Percentiles rank a stretch among this genome's conserved stretches.
Conservation (phyloP, 1,140 invertebrate genomes). For the Monomorium pharaonis region DNA sequence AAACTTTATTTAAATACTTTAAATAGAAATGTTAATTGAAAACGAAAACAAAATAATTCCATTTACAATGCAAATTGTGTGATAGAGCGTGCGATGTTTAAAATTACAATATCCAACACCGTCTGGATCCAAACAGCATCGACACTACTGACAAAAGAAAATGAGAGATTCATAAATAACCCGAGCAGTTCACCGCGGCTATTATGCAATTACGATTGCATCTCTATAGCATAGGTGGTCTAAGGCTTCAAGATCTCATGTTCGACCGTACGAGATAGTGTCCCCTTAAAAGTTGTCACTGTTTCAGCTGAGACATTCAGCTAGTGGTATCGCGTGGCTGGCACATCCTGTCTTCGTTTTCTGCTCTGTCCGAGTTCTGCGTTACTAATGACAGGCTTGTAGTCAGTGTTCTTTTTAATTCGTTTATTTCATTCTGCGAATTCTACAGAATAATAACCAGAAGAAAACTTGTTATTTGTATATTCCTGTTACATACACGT, state of each 20-base stretch:
- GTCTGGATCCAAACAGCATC: conserved; percentile 77
- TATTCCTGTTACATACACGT: not conserved
- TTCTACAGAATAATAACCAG: not conserved
- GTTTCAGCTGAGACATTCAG: conserved; percentile 46
- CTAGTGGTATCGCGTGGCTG: conserved; percentile 46
- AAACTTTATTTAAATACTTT: not conserved
- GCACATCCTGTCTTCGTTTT: conserved; percentile 36
- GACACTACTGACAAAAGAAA: conserved; percentile 79
- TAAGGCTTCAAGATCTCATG: conserved; percentile 65
- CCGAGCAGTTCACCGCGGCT: conserved; percentile 79
- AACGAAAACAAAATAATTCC: conserved; percentile 11
- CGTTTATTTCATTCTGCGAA: not conserved
- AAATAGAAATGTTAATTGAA: conserved; percentile 10
- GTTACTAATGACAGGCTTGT: conserved; percentile 33
- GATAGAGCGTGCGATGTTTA: not conserved
- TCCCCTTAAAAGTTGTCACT: conserved; percentile 71
- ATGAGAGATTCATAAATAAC: conserved; percentile 82
- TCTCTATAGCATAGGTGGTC: conserved; percentile 81
- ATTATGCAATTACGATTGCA: conserved; percentile 85
- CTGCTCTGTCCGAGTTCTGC: not conserved
- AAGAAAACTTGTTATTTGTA: not conserved
- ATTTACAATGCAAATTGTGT: conserved; percentile 1
- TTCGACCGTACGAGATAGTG: conserved; percentile 70
- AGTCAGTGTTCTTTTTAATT: conserved; percentile 8
- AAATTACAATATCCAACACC: conserved; percentile 50